phyloP scores from a whole-genome alignment of 2,888 invertebrate species.

The Rosalia funebris region DNA sequence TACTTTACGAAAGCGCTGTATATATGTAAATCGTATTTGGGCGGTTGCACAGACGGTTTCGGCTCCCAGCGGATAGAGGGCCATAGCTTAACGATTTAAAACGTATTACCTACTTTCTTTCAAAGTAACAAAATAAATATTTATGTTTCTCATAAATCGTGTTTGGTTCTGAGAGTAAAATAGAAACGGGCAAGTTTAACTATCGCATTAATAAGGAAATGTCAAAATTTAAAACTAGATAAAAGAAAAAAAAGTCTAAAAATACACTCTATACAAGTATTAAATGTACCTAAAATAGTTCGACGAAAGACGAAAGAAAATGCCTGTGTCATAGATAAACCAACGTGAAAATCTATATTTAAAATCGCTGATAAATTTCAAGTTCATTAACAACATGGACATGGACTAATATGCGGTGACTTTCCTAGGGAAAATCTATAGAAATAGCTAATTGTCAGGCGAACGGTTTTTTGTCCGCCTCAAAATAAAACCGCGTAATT shows the following conservation, averaged over 20 bases:
- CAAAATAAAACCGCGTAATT: constrained; percentile 6
- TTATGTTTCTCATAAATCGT: constrained; percentile 23
- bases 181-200: constrained; percentile 13
- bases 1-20: too few species aligned
- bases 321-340: constrained; percentile 13
- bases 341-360: constrained; percentile 14
- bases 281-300: constrained; percentile 16
- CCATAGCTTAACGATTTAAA: not conserved
- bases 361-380: constrained; percentile 15
- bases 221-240: constrained; percentile 2
- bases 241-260: constrained; percentile 1
- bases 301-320: constrained; percentile 15
- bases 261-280: constrained; percentile 2
- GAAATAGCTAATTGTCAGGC: constrained; percentile 11
- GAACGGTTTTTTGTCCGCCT: constrained; percentile 1
- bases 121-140: constrained; percentile 12
- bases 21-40: too few species aligned
- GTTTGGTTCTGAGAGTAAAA: not conserved
- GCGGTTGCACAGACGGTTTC: too few species aligned
- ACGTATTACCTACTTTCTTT: constrained; percentile 8
- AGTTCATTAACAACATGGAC: constrained; percentile 19
- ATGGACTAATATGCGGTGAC: constrained; percentile 13
- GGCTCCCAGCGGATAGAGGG: constrained; percentile 3
- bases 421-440: constrained; percentile 5
- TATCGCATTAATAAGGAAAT: constrained; percentile 8